Percentiles rank a stretch among this genome's conserved stretches.
Conservation (phyloP, 2,113 vertebrate species). For the Myotis brandtii region DNA sequence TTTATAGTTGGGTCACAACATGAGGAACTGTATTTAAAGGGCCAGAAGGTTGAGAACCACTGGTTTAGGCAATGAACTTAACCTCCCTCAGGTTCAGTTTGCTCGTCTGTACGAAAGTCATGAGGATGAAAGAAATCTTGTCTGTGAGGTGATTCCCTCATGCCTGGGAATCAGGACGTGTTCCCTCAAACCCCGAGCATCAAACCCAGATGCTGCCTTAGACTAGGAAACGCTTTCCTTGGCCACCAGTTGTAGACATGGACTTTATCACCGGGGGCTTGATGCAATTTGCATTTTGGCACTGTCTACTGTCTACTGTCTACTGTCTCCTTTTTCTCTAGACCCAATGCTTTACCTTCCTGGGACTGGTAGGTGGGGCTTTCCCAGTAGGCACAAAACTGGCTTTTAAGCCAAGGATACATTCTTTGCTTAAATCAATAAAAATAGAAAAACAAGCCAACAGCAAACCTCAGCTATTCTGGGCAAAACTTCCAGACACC, state of each 20-base stretch:
- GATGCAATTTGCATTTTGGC: not conserved
- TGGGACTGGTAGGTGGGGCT: not conserved
- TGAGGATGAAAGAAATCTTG: not conserved
- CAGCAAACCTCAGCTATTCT: not conserved
- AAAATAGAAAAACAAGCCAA: not conserved
- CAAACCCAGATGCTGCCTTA: not conserved
- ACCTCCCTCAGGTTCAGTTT: not conserved
- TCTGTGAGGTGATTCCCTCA: not conserved
- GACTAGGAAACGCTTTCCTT: not conserved
- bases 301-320: not conserved
- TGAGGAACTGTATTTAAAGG: too few species aligned
- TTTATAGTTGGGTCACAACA: too few species aligned
- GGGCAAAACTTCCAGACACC: not conserved
- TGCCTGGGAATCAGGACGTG: not conserved
- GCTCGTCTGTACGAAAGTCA: not conserved
- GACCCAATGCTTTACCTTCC: not conserved
- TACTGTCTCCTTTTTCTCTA: not conserved
- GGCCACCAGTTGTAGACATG: not conserved
- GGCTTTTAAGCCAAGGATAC: constrained; percentile 20
- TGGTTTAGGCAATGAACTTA: not conserved
- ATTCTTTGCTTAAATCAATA: not conserved
- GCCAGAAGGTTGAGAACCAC: too few species aligned
- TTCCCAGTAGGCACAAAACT: not conserved
- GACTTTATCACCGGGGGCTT: not conserved
- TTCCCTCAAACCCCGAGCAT: not conserved